phyloP scores from a whole-genome alignment of 2,113 vertebrate species.

The Pygoscelis adeliae region DNA sequence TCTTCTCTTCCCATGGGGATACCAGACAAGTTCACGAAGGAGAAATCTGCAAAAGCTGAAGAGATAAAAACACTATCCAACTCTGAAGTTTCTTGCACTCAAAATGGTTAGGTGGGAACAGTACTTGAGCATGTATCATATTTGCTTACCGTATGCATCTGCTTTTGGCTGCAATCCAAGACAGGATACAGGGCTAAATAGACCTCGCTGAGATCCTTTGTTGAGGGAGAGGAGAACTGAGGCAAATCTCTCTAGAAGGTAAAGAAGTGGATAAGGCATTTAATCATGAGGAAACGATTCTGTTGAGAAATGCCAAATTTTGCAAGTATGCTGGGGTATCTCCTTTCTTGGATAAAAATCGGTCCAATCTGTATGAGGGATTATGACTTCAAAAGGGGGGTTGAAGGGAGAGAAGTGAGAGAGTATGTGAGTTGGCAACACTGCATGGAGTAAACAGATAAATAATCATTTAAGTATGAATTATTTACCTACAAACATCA shows the following conservation, averaged over 20 bases:
- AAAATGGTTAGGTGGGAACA: rapidly evolving
- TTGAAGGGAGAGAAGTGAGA: neutral
- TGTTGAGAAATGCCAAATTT: neutral
- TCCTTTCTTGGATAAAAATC: neutral
- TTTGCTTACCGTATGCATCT: neutral
- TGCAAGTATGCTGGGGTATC: neutral
- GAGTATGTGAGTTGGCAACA: neutral
- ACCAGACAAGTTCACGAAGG: neutral
- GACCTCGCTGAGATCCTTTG: neutral
- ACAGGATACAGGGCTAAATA: neutral
- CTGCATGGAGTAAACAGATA: neutral
- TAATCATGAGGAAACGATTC: neutral
- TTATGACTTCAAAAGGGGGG: neutral
- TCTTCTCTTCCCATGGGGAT: neutral
- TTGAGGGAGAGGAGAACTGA: neutral
- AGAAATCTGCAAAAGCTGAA: neutral
- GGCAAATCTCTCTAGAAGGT: neutral
- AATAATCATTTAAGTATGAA: neutral
- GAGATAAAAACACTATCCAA: neutral
- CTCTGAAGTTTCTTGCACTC: neutral
- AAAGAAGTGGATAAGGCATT: neutral
- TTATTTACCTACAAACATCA: neutral
- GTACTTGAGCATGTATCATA: neutral
- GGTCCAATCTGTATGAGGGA: neutral
- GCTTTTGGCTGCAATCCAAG: neutral